Percentiles rank a stretch among this genome's conserved stretches.
phyloP scores from a whole-genome alignment of 2,888 invertebrate species.

The Drosophila bunnanda region DNA sequence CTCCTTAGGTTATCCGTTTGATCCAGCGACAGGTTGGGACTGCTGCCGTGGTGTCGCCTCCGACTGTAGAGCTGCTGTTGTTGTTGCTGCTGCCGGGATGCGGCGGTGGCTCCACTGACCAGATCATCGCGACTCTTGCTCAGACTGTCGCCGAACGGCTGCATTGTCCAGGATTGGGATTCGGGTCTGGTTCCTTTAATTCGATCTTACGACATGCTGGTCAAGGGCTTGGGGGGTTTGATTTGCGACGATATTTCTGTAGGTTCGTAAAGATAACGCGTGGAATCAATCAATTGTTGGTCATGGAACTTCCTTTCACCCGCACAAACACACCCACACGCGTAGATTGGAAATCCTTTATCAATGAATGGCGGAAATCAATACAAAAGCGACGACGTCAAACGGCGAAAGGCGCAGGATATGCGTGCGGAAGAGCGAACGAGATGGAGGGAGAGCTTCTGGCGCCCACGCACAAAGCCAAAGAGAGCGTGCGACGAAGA shows the following conservation, averaged over 20 bases:
- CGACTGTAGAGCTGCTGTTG: conserved; percentile 64
- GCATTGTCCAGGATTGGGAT: conserved; percentile 75
- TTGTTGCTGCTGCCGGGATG: conserved; percentile 63
- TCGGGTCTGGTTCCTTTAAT: conserved; percentile 15
- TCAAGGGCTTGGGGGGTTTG: conserved; percentile 3
- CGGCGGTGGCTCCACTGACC: conserved; percentile 73
- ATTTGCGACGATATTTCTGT: conserved; percentile 1
- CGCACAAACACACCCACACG: conserved; percentile 4
- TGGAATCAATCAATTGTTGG: conserved; percentile 9
- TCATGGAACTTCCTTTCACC: conserved; percentile 9
- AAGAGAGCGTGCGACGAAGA: conserved; percentile 6
- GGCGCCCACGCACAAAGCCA: conserved; percentile 29
- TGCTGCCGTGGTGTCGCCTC: conserved; percentile 80
- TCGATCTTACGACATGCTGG: conserved; percentile 67
- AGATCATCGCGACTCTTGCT: conserved; percentile 84
- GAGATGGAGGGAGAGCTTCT: neutral
- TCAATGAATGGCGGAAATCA: conserved; percentile 51
- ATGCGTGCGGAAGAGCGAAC: conserved; percentile 2
- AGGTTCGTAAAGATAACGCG: neutral
- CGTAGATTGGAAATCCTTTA: conserved; percentile 42
- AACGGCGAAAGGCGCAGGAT: conserved; percentile 26
- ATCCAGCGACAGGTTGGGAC: conserved; percentile 80
- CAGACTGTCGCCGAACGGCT: conserved; percentile 82
- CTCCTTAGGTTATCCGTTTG: conserved; percentile 83
- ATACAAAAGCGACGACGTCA: conserved; percentile 37